phyloP scores from a whole-genome alignment of 2,888 invertebrate species.

The Panorpa germanica region DNA sequence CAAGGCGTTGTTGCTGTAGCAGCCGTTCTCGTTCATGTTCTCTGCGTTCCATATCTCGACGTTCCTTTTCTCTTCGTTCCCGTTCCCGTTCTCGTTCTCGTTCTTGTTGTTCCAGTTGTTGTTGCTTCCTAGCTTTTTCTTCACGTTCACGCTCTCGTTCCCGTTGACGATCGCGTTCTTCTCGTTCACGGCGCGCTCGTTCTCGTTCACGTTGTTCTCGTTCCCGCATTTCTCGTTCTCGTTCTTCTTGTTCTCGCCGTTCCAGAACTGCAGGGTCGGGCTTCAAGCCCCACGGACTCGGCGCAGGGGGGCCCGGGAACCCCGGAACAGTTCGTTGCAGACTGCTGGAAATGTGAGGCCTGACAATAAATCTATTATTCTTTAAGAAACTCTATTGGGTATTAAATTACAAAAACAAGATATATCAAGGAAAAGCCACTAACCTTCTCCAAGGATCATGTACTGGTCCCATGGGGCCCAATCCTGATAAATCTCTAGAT shows the following conservation, averaged over 20 bases:
- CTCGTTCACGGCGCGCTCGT: slow-evolving; percentile 23
- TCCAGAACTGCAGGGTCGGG: slow-evolving; percentile 41
- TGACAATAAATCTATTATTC: background rate
- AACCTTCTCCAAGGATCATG: slow-evolving; percentile 55
- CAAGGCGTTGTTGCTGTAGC: slow-evolving; percentile 34
- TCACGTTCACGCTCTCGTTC: slow-evolving; percentile 22
- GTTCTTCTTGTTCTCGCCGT: slow-evolving; percentile 36
- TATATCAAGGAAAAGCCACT: slow-evolving; percentile 13
- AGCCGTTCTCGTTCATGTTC: slow-evolving; percentile 40
- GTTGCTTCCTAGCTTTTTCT: slow-evolving; percentile 30
- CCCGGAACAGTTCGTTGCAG: slow-evolving; percentile 37
- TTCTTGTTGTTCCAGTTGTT: slow-evolving; percentile 33
- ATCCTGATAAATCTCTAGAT: slow-evolving; percentile 35
- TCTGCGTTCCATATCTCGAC: slow-evolving; percentile 31
- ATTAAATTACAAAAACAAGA: slow-evolving; percentile 5
- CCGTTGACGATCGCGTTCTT: slow-evolving; percentile 21
- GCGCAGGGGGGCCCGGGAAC: slow-evolving; percentile 33
- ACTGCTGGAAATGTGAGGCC: slow-evolving; percentile 15
- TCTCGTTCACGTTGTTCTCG: slow-evolving; percentile 25
- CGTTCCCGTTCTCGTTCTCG: slow-evolving; percentile 35
- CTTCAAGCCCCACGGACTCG: slow-evolving; percentile 42
- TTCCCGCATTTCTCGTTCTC: slow-evolving; percentile 23
- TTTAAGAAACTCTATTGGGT: slow-evolving; percentile 3
- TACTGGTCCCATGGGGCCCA: slow-evolving; percentile 23
- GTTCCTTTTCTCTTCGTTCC: slow-evolving; percentile 30